phyloP scores from a whole-genome alignment of 2,888 invertebrate species.

The Acleris cristana region DNA sequence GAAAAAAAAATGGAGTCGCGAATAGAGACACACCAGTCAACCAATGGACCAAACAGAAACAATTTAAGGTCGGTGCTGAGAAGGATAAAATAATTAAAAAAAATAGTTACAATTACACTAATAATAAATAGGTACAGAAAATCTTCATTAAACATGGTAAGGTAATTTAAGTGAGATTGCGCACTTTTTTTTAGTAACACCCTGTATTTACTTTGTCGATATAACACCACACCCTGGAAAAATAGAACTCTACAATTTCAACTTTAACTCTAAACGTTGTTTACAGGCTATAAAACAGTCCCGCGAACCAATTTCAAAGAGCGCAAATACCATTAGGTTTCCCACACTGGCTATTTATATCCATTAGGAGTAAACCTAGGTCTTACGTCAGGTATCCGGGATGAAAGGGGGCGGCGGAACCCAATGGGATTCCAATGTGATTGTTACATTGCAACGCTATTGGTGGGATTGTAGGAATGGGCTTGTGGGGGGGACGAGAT shows the following conservation, averaged over 20 bases:
- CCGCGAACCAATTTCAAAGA: conserved; percentile 7
- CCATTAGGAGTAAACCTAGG: conserved; percentile 54
- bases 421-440: conserved; percentile 35
- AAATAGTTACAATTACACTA: too few relatives aligned
- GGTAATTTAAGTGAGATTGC: too few relatives aligned
- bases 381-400: conserved; percentile 45
- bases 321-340: conserved; percentile 62
- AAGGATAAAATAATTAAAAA: too few relatives aligned
- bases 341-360: conserved; percentile 59
- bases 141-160: too few relatives aligned
- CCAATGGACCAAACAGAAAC: too few relatives aligned
- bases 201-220: background rate
- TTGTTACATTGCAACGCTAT: background rate
- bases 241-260: conserved; percentile 1
- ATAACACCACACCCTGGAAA: background rate
- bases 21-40: too few relatives aligned
- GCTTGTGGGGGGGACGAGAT: background rate
- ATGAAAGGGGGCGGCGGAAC: conserved; percentile 39
- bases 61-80: too few relatives aligned
- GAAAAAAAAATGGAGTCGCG: too few relatives aligned
- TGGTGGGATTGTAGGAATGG: background rate
- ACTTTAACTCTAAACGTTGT: conserved; percentile 19
- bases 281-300: conserved; percentile 15
- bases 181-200: too few relatives aligned
- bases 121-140: too few relatives aligned